Evolutionary conservation across 2,797 vertebrate genomes (phyloP), one percentile per base, ranked within the genome.

Genomic region (Macropus fuliginosus): DNA sequence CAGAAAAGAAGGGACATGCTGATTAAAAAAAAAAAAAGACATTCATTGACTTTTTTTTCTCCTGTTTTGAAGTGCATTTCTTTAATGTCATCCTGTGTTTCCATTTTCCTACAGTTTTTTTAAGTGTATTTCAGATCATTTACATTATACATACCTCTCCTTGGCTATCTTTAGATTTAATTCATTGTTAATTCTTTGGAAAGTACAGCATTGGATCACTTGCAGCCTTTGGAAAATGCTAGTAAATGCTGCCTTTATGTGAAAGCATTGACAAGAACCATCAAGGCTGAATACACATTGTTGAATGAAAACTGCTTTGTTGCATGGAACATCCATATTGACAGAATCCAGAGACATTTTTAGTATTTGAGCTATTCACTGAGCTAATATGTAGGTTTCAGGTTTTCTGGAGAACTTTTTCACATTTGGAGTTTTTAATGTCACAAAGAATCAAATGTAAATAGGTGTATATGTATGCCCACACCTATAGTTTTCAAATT

Each of bases 401-500:
- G 21, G 34, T 87, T 87, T 24, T 46, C 40, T 87, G 40, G 31
- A 46, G 16, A 74, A 21, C 13, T 87, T 87, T 87, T 46, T n/a
- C 74, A 46, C 2, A 46, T 87, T 24, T 11, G 40, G 2, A 11
- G 21, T 46, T 87, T 81, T 27, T 87, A 46, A 87, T 87, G 2
- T 87, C 40, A 87, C 74, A 87, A 87, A 87, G 8, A 46, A 46
- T 87, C 27, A 87, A 87, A 87, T 87, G 27, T 50, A 24, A 10
- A 87, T 40, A 66, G 34, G 12, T 74, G 13, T n/a, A 40, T 74
- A 74, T 74, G 62, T 18, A n/a, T 74, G 31, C 14, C 8, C 16
- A n/a, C 9, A 87, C 31, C 56, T 92, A 81, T 13, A 54, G 2
- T n/a, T 96, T 95, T 40, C 46, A 91, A 93, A 96, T 0, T 21